phyloP scores from a whole-genome alignment of 2,113 vertebrate species.

The Rhinoderma darwinii region DNA sequence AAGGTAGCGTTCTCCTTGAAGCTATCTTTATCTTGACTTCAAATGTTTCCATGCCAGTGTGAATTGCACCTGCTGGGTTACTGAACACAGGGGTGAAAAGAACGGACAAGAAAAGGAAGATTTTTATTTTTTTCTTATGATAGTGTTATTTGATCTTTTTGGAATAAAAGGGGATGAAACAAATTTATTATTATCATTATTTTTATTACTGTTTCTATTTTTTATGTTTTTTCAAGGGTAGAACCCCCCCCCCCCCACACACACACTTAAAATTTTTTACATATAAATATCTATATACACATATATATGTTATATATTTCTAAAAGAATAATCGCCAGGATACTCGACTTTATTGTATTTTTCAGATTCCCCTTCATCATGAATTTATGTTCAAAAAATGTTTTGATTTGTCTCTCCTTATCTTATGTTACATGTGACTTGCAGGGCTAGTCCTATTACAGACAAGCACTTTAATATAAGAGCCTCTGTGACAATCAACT shows the following conservation, averaged over 20 bases:
- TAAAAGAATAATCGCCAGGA: background rate
- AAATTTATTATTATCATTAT: background rate
- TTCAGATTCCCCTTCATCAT: background rate
- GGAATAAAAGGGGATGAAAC: constrained; percentile 5
- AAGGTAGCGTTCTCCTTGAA: constrained; percentile 16
- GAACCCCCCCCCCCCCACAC: background rate
- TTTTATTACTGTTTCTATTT: too few species aligned
- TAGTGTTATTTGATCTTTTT: background rate
- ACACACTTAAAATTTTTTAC: background rate
- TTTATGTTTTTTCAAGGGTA: background rate
- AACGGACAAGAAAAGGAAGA: background rate
- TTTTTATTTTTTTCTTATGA: constrained; percentile 3
- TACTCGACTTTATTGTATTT: background rate
- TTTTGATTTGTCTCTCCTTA: background rate
- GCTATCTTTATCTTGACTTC: constrained; percentile 48
- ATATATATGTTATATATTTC: too few species aligned
- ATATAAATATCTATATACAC: background rate
- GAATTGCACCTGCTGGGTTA: constrained; percentile 42
- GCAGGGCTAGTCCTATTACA: background rate
- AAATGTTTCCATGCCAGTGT: constrained; percentile 32
- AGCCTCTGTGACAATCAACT: background rate
- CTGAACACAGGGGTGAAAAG: constrained; percentile 14
- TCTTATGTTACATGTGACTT: background rate
- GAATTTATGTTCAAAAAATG: background rate
- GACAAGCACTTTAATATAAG: background rate